Base-by-base conservation (phyloP, 1,140 invertebrate species). In the Drosophila tristis region DNA sequence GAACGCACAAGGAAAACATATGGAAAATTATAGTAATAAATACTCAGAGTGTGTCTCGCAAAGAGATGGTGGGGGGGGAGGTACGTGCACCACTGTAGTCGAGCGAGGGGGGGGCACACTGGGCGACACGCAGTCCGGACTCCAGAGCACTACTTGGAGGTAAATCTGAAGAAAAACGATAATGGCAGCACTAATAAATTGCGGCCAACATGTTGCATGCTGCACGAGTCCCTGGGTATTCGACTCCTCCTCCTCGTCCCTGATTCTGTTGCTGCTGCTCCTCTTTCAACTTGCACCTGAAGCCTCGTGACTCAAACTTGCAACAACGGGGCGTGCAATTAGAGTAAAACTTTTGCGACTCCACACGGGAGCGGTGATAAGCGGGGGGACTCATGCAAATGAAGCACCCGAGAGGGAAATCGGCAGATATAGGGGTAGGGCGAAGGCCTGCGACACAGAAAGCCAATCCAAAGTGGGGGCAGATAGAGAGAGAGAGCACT, bases 1-100 rank as follows among this genome's bases (percentile, higher is more conserved):
- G 80, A 85, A 85, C 81, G 80, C 81, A 86, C 82, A 78, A 66
- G 79, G 72, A 87, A 87, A 87, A 89, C 84, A 89, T 89, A 89
- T 89, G 84, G 84, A 89, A 89, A 89, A 89, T 89, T 89, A 89
- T 89, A 89, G 76, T 89, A 89, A 89, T 89, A 89, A 89, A 89
- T 89, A 89, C 80, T 87, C 75, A 58, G 55, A 53, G 25, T 48
- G 35, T n/a, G 71, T 31, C 31, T 31, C 31, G 31, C 8, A 9
- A 9, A 3, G 31, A 31, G 31, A 8, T 2, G 29, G 6, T 26
- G 56, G 51, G 49, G 25, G 35, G 58, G 29, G 35, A 57, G 44
- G 43, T 35, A 44, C 53, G 23, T 49, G 59, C 55, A 43, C 53
- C 51, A 49, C 51, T 44, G 42, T n/a, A 26, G 11, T n/a, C 16